Base-by-base conservation (phyloP, 2,888 invertebrate species). In the Pyrrhia umbra region DNA sequence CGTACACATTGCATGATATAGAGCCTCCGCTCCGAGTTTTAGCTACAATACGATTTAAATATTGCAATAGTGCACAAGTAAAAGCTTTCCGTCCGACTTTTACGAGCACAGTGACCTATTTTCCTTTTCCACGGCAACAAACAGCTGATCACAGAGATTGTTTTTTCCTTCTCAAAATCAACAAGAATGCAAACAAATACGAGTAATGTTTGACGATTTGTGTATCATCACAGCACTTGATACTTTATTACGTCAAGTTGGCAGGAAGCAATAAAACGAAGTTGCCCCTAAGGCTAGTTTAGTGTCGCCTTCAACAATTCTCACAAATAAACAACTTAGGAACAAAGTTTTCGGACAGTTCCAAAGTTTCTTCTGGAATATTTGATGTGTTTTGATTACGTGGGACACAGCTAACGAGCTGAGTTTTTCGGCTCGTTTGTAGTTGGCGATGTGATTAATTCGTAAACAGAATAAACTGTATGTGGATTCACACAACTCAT, bases 1-100 rank as follows among this genome's bases (percentile, higher is more conserved):
- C 39, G 43, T 39, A 55, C 18, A 51, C 15, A 30, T 23, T 23
- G 18, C 18, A 13, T 46, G 55, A 46, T 15, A 49, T 37, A 23
- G 20, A 49, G 21, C 9, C 27, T n/a, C 25, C 40, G 2, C 15
- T 39, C 18, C 10, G 15, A 50, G 43, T 15, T 66, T 30, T 18
- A 45, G 40, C 30, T 39, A 50, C 46, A 54, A 69, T 77, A 59
- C 47, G 27, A 72, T 73, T 75, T 72, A 63, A 67, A 67, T 67
- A 77, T 77, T 60, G 59, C 77, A 77, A 64, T 59, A 66, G 58
- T 77, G 67, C 67, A 54, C 50, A 18, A 70, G 64, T 40, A 47
- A 63, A 76, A 63, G 46, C 54, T 58, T 63, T 37, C 15, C 13
- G 23, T 1, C 13, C 6, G 46, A 52, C 34, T 51, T 51, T 63